A percentile compares a stretch with the other conserved stretches of the same genome.
Evolutionary conservation across 92 coral and sea anemone species (phyloP).

Genomic region (Epizoanthus stellaris): DNA sequence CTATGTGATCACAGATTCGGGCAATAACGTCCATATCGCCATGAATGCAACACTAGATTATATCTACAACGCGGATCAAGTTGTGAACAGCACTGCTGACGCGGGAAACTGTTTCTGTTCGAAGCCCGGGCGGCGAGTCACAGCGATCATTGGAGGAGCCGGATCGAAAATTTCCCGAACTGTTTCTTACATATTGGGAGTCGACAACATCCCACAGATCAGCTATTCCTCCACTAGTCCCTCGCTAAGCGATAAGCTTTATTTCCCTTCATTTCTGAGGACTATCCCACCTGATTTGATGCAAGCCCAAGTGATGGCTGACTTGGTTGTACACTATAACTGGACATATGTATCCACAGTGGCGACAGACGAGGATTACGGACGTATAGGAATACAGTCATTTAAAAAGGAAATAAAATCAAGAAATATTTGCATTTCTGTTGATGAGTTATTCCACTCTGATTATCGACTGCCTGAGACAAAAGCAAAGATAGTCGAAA

Average conservation of each 20-base stretch:
- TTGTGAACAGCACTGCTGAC: conserved; percentile 5
- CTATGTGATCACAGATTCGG: conserved; percentile 87
- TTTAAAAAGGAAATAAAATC: conserved; percentile 86
- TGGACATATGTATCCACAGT: conserved; percentile 94
- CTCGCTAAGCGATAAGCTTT: conserved; percentile 78
- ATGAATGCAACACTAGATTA: conserved; percentile 79
- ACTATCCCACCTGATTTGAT: conserved; percentile 95
- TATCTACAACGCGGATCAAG: conserved; percentile 13
- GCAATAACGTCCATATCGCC: conserved; percentile 85
- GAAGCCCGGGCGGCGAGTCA: conserved; percentile 44
- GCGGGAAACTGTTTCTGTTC: conserved; percentile 56
- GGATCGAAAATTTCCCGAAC: conserved; percentile 97
- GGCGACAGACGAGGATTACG: conserved; percentile 96
- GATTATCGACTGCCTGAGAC: conserved; percentile 72
- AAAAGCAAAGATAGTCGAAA: conserved; percentile 68
- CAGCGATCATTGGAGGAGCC: conserved; percentile 93
- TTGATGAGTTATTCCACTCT: conserved; percentile 87
- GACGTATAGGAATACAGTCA: conserved; percentile 88
- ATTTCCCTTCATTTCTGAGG: conserved; percentile 89
- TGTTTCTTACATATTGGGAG: conserved; percentile 72
- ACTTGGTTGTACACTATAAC: conserved; percentile 63
- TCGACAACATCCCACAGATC: conserved; percentile 80
- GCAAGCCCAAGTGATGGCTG: conserved; percentile 97
- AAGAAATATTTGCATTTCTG: conserved; percentile 83
- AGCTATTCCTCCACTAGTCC: conserved; percentile 99